Evolutionary conservation across 2,888 invertebrate genomes (phyloP).

Genomic region (Rutpela maculata): DNA sequence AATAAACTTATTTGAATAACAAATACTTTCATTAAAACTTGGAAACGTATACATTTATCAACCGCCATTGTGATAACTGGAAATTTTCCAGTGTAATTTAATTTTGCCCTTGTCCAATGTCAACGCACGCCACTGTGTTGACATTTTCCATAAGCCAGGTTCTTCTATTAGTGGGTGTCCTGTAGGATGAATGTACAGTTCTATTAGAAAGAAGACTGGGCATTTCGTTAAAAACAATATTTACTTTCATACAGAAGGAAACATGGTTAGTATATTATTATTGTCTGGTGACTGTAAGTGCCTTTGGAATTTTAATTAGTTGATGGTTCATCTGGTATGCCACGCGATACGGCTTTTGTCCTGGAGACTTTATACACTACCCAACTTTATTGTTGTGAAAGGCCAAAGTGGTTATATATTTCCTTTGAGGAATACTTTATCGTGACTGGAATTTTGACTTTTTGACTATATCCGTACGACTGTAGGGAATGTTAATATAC

Average conservation of each 20-base stretch:
- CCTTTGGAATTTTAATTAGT: conserved; percentile 45
- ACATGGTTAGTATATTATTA: conserved; percentile 29
- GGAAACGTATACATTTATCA: too few relatives aligned
- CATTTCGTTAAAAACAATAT: conserved; percentile 28
- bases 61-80: too few relatives aligned
- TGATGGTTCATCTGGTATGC: conserved; percentile 39
- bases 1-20: neutral
- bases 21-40: neutral
- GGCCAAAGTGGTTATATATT: neutral
- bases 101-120: neutral
- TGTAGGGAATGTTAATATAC: too few relatives aligned
- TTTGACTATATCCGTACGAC: too few relatives aligned
- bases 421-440: neutral
- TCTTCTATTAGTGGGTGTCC: conserved; percentile 51
- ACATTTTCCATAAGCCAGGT: conserved; percentile 13
- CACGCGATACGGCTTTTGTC: conserved; percentile 21
- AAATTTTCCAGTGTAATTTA: too few relatives aligned
- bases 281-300: conserved; percentile 31
- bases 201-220: conserved; percentile 10
- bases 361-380: neutral
- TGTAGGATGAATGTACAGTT: conserved; percentile 53
- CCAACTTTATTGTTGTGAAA: neutral
- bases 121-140: conserved; percentile 1
- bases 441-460: neutral
- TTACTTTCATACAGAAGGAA: conserved; percentile 32